Evolutionary conservation across 2,888 invertebrate species (phyloP).

Genomic region (Leptopilina drosophilae): DNA sequence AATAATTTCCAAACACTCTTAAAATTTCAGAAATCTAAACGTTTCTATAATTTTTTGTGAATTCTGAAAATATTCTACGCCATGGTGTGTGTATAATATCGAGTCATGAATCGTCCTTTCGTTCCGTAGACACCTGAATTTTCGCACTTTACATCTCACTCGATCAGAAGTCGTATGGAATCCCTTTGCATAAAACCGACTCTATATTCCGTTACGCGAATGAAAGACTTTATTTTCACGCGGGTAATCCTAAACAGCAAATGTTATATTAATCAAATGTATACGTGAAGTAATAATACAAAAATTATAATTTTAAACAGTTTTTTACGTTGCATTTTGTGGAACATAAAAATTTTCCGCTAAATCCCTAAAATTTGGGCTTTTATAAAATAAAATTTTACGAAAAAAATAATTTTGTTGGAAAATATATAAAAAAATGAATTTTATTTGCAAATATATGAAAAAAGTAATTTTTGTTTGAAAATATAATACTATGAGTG

Average conservation of each 20-base stretch:
- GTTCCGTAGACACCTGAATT: slow-evolving; percentile 11
- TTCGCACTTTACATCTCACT: slow-evolving; percentile 21
- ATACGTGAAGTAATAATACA: too few species aligned
- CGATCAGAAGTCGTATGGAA: slow-evolving; percentile 6
- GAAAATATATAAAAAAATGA: too few species aligned
- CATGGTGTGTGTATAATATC: neutral
- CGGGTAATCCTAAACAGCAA: neutral
- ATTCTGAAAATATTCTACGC: neutral
- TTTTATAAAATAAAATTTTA: too few species aligned
- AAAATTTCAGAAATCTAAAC: neutral
- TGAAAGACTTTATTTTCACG: slow-evolving; percentile 25
- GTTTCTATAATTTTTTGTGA: neutral
- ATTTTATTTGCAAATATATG: too few species aligned
- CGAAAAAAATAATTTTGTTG: too few species aligned
- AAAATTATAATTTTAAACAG: too few species aligned
- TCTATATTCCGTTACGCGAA: slow-evolving; percentile 50
- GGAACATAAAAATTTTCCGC: too few species aligned
- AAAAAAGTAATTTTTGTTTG: too few species aligned
- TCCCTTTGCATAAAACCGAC: slow-evolving; percentile 18
- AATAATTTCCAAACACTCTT: neutral
- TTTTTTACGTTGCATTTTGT: too few species aligned
- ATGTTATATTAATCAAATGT: neutral
- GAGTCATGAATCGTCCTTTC: slow-evolving; percentile 9
- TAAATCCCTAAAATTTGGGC: too few species aligned
- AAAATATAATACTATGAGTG: too few species aligned